A percentile compares a stretch with the other conserved stretches of the same genome.
These are phyloP conservation scores for Pocillopora meandrina DNA, from an alignment of 92 coral and sea anemone genomes.

Conservation along the genomic window DNA sequence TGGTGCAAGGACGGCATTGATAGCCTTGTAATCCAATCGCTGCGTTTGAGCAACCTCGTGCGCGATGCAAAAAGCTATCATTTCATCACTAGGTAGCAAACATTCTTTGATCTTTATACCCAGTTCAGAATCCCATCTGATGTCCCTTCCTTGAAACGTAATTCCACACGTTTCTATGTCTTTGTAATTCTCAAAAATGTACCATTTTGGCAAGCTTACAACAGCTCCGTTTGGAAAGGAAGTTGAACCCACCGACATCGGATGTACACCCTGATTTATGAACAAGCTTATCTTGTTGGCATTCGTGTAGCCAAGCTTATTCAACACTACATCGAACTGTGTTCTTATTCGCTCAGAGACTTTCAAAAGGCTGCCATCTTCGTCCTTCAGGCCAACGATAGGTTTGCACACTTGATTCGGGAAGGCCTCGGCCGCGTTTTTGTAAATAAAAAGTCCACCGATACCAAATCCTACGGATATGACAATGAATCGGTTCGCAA, in stretches of 20 bases:
- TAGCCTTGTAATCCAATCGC: conserved; percentile 49
- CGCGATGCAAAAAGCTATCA: conserved; percentile 78
- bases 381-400: conserved; percentile 42
- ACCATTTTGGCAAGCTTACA: conserved; percentile 82
- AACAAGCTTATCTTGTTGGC: conserved; percentile 64
- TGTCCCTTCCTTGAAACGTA: conserved; percentile 72
- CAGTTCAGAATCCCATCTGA: conserved; percentile 86
- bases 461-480: conserved; percentile 84
- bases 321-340: conserved; percentile 71
- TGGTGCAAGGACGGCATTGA: conserved; percentile 58
- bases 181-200: conserved; percentile 56
- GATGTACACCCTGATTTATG: conserved; percentile 75
- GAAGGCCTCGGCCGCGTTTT: conserved; percentile 67
- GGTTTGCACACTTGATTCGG: conserved; percentile 68
- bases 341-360: conserved; percentile 60
- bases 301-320: conserved; percentile 58
- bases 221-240: conserved; percentile 79
- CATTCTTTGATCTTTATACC: conserved; percentile 76
- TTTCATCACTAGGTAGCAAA: conserved; percentile 67
- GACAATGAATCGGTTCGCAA: conserved; percentile 69
- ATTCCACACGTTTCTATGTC: conserved; percentile 77
- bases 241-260: conserved; percentile 73
- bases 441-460: conserved; percentile 75
- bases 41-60: conserved; percentile 81
- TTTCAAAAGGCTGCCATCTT: conserved; percentile 32